A percentile compares a stretch with the other conserved stretches of the same genome.
phyloP scores from a whole-genome alignment of 2,888 invertebrate genomes.

The Drosophila fulvimacula region DNA sequence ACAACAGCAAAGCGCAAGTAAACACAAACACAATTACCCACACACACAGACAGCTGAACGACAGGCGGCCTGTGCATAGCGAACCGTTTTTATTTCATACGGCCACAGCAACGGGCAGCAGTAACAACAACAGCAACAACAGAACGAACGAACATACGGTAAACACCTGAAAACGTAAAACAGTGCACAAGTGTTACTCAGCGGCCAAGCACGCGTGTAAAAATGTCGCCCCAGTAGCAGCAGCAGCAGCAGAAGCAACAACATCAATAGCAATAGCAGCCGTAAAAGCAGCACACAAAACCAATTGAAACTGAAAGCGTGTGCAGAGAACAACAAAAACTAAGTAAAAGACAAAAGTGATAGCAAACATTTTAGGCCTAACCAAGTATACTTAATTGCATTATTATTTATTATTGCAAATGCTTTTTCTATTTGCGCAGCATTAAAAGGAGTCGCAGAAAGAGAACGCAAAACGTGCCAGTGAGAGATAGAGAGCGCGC shows the following conservation, averaged over 20 bases:
- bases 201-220: conserved; percentile 72
- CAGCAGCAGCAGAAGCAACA: conserved; percentile 32
- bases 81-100: conserved; percentile 83
- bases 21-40: conserved; percentile 6
- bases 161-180: conserved; percentile 63
- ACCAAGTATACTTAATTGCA: conserved; percentile 14
- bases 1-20: conserved; percentile 21
- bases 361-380: conserved; percentile 36
- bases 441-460: conserved; percentile 56
- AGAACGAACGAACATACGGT: conserved; percentile 41
- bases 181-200: conserved; percentile 82
- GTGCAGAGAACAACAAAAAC: conserved; percentile 28
- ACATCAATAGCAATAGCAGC: conserved; percentile 23
- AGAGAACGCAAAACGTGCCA: conserved; percentile 25
- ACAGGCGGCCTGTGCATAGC: conserved; percentile 69
- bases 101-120: conserved; percentile 38
- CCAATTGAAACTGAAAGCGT: conserved; percentile 49
- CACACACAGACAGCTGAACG: conserved; percentile 12
- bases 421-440: conserved; percentile 54
- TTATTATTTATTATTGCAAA: conserved; percentile 29
- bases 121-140: conserved; percentile 20
- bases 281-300: conserved; percentile 33
- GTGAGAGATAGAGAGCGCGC: conserved; percentile 6
- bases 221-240: conserved; percentile 59
- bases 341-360: conserved; percentile 25